A percentile compares a stretch with the other conserved stretches of the same genome.
phyloP scores from a whole-genome alignment of 2,888 invertebrate genomes.

The Drosophila acutilabella region DNA sequence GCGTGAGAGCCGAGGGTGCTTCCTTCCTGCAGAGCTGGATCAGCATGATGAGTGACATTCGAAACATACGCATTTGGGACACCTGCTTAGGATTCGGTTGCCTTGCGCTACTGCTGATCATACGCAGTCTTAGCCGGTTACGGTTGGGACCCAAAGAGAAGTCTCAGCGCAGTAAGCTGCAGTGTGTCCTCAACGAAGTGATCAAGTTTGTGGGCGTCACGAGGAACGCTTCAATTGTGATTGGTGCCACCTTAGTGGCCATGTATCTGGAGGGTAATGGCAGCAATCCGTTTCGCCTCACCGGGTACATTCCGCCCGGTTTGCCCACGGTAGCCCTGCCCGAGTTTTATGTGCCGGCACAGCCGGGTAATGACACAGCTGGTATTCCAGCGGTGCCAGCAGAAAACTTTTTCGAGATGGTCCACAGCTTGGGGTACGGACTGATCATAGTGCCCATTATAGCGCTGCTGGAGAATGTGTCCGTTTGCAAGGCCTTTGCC shows the following conservation, averaged over 20 bases:
- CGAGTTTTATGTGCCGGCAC: constrained; percentile 87
- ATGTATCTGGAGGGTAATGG: constrained; percentile 87
- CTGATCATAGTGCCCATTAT: constrained; percentile 94
- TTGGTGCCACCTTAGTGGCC: constrained; percentile 88
- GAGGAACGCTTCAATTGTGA: constrained; percentile 92
- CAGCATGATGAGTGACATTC: constrained; percentile 89
- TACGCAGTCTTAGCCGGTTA: constrained; percentile 90
- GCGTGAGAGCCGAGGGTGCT: constrained; percentile 89
- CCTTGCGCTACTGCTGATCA: constrained; percentile 89
- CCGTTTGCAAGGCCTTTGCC: constrained; percentile 87
- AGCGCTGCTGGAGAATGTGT: constrained; percentile 94
- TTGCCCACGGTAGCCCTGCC: constrained; percentile 89
- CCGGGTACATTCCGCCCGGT: constrained; percentile 91
- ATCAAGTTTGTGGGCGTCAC: constrained; percentile 92
- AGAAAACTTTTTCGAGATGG: constrained; percentile 89
- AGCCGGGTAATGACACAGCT: constrained; percentile 69
- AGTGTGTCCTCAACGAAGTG: constrained; percentile 87
- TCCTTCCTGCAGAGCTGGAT: constrained; percentile 93
- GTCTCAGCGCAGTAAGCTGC: constrained; percentile 84
- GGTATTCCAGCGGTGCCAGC: constrained; percentile 66
- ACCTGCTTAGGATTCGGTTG: constrained; percentile 90
- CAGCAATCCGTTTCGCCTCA: constrained; percentile 86
- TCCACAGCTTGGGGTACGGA: constrained; percentile 92
- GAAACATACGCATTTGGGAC: constrained; percentile 89
- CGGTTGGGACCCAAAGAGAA: constrained; percentile 87